These are phyloP conservation scores for Enteromius viviparus DNA, from an alignment of 2,797 vertebrate genomes.

Conservation along the genomic window DNA sequence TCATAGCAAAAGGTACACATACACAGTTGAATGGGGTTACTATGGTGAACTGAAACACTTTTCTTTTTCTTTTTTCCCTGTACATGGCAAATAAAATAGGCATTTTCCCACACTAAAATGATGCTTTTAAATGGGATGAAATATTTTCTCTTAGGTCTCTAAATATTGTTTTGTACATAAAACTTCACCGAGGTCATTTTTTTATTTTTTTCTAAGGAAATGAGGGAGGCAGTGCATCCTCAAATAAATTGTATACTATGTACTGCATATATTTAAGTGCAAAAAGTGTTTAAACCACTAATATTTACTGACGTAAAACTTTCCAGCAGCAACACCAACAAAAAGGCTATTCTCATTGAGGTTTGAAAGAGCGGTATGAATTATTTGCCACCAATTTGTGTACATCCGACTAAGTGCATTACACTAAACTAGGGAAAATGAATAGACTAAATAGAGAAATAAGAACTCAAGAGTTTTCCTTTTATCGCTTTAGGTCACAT, in stretches of 20 bases:
- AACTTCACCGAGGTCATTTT: not conserved
- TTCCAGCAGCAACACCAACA: no score
- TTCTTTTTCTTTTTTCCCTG: not conserved
- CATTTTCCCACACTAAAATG: constrained; percentile 10
- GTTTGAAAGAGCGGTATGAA: no score
- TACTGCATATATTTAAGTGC: no score
- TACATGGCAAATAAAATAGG: constrained; percentile 14
- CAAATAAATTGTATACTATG: not conserved
- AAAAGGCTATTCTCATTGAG: no score
- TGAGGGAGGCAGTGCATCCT: not conserved
- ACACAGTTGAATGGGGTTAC: constrained; percentile 18
- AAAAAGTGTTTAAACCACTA: no score
- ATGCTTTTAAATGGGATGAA: not conserved
- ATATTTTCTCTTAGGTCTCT: not conserved
- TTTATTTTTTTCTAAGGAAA: not conserved
- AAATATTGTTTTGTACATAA: not conserved
- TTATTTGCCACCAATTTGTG: not conserved
- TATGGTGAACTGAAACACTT: not conserved
- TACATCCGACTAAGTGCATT: not conserved
- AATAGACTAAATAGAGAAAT: not conserved
- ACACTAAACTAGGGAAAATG: not conserved
- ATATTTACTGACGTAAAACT: no score
- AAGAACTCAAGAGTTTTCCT: not conserved
- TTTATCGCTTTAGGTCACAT: not conserved
- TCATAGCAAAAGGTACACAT: constrained; percentile 8